These are phyloP conservation scores for Leptatherina wallacei DNA, from an alignment of 2,797 vertebrate genomes.

Conservation along the genomic window DNA sequence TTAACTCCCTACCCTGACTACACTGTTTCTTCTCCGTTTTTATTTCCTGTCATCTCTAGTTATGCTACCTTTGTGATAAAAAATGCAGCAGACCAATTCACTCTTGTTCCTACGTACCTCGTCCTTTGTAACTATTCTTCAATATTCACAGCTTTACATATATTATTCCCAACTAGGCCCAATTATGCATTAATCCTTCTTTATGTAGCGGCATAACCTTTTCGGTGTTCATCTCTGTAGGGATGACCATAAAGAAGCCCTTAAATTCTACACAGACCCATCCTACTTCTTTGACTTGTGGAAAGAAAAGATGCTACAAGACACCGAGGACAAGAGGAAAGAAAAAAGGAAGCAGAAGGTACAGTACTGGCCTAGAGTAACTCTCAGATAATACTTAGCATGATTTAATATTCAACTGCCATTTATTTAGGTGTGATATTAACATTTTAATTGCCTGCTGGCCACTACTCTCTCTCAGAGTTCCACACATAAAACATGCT, in stretches of 20 bases:
- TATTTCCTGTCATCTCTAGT: not conserved
- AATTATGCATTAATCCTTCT: not conserved
- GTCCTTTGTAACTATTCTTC: constrained; percentile 11
- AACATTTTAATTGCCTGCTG: not conserved
- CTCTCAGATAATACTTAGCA: not conserved
- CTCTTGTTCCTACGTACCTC: not conserved
- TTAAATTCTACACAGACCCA: constrained; percentile 98
- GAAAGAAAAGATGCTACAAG: constrained; percentile 99
- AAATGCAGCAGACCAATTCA: not conserved
- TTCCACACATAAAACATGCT: not conserved
- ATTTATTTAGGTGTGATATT: not conserved
- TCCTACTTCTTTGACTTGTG: constrained; percentile 99
- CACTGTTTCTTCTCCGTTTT: not conserved
- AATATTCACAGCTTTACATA: constrained; percentile 34
- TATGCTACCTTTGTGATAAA: not conserved
- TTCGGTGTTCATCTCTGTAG: constrained; percentile 71
- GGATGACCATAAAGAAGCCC: constrained; percentile 95
- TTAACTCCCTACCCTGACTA: constrained; percentile 24
- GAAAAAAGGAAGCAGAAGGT: constrained; percentile 98
- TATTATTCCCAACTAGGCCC: constrained; percentile 23
- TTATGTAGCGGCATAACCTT: not conserved
- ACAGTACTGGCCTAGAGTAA: constrained; percentile 8
- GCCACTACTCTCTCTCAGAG: not conserved
- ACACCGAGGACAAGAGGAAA: constrained; percentile 98
- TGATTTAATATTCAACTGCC: not conserved